phyloP scores from a whole-genome alignment of 2,888 invertebrate genomes.

The Standfussiana lucernea region DNA sequence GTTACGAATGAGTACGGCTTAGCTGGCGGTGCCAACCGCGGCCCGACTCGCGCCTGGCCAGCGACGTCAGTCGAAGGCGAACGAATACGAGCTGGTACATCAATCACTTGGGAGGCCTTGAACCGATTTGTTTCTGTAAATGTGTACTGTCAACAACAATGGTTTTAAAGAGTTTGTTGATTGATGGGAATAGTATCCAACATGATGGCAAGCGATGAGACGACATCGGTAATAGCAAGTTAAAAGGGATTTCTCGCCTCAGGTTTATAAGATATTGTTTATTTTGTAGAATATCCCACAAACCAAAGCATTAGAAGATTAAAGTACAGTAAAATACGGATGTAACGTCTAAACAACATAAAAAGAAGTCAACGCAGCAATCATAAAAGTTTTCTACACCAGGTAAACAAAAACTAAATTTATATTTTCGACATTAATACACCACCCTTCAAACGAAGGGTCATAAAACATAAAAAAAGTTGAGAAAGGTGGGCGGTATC shows the following conservation, averaged over 20 bases:
- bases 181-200: not conserved
- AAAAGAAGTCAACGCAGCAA: not conserved
- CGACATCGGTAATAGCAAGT: not conserved
- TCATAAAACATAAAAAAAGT: constrained; percentile 45
- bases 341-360: not conserved
- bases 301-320: too few relatives aligned
- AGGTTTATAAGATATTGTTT: not conserved
- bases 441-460: constrained; percentile 43
- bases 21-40: constrained; percentile 70
- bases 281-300: not conserved
- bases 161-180: constrained; percentile 9
- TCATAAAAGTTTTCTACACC: not conserved
- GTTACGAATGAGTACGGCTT: constrained; percentile 53
- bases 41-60: constrained; percentile 52
- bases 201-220: not conserved
- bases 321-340: not conserved
- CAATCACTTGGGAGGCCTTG: constrained; percentile 63
- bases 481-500: constrained; percentile 58
- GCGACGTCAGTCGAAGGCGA: constrained; percentile 49
- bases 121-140: constrained; percentile 53
- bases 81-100: constrained; percentile 58
- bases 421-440: constrained; percentile 27
- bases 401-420: constrained; percentile 31
- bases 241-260: not conserved
- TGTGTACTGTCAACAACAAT: constrained; percentile 28